These are phyloP conservation scores for Caenorhabditis tropicalis DNA, from an alignment of 1,140 invertebrate species.

Conservation along the genomic window DNA sequence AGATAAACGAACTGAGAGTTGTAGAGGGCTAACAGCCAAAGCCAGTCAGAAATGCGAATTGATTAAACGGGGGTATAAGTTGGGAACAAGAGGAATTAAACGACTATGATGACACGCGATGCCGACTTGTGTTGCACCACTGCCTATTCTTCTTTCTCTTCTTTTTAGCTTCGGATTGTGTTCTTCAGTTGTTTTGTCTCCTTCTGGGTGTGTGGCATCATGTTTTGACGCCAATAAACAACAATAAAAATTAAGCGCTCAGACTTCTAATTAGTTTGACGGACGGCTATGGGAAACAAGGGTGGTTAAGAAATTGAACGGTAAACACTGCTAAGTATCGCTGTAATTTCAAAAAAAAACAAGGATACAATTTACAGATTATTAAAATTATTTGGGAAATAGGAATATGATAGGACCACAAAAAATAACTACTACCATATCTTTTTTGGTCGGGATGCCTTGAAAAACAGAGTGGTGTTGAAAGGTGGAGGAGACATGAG, in stretches of 20 bases:
- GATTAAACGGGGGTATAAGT: conserved; percentile 43
- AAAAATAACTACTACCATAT: background rate
- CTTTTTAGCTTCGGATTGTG: background rate
- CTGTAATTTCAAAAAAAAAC: no score
- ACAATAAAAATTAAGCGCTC: conserved; percentile 35
- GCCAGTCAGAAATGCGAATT: background rate
- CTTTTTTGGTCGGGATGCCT: background rate
- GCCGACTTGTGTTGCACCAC: background rate
- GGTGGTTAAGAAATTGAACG: background rate
- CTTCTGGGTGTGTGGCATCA: background rate
- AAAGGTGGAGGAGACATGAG: background rate
- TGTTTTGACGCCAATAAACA: conserved; percentile 34
- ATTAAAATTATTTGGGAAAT: background rate
- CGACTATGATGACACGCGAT: conserved; percentile 39
- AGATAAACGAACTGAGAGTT: background rate
- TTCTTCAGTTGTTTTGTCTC: conserved; percentile 37
- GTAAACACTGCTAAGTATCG: no score
- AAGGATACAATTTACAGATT: no score
- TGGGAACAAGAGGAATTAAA: conserved; percentile 17
- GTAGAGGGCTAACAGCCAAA: background rate
- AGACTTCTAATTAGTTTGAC: conserved; percentile 16
- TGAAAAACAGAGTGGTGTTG: background rate
- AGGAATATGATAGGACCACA: background rate
- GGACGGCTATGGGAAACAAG: background rate
- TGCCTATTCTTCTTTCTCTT: background rate